Conservation (phyloP, 35 echinoderm and acorn worm genomes). For the Patiria miniata region DNA sequence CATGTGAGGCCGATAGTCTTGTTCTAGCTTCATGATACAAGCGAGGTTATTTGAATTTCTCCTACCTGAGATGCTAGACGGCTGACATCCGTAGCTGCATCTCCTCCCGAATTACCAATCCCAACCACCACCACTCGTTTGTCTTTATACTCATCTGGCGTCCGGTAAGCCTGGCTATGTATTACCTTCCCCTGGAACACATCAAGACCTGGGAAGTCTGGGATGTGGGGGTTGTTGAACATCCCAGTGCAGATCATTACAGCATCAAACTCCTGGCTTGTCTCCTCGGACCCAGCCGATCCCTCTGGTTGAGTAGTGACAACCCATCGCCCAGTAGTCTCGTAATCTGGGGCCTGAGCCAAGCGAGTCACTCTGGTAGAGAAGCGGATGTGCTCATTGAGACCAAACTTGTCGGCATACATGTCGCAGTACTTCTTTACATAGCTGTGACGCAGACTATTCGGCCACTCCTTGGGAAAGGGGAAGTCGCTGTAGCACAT, state of each 20-base stretch:
- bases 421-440: slow-evolving; percentile 62
- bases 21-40: too few species aligned
- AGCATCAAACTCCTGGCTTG: slow-evolving; percentile 44
- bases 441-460: slow-evolving; percentile 60
- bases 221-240: slow-evolving; percentile 44
- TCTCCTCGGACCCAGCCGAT: background rate
- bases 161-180: slow-evolving; percentile 71
- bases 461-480: slow-evolving; percentile 68
- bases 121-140: slow-evolving; percentile 75
- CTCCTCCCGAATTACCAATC: slow-evolving; percentile 74
- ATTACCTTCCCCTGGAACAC: slow-evolving; percentile 63
- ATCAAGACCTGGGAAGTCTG: slow-evolving; percentile 62
- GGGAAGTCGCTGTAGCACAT: slow-evolving; percentile 98
- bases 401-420: slow-evolving; percentile 74
- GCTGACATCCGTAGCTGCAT: slow-evolving; percentile 65
- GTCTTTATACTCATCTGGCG: slow-evolving; percentile 40
- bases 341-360: slow-evolving; percentile 37
- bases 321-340: slow-evolving; percentile 65
- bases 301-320: slow-evolving; percentile 31
- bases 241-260: slow-evolving; percentile 78
- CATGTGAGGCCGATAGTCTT: too few species aligned
- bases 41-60: too few species aligned
- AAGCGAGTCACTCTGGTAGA: slow-evolving; percentile 57
- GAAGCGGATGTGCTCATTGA: slow-evolving; percentile 64
- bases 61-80: slow-evolving; percentile 47